Conservation (phyloP, 2,888 invertebrate genomes). For the Eristalinus sepulchralis region DNA sequence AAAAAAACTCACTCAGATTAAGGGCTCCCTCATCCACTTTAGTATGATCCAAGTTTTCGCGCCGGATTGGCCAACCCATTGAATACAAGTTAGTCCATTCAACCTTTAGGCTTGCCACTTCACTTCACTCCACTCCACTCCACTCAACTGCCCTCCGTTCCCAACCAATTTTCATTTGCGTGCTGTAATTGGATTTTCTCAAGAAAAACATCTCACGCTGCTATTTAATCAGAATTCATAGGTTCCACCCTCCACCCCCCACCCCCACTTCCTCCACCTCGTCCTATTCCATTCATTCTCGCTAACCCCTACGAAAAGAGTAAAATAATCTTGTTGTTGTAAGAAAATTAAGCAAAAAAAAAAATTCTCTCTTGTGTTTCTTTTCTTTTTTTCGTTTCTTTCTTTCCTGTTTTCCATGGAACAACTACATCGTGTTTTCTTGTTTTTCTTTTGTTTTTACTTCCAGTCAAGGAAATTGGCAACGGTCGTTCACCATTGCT, state of each 20-base stretch:
- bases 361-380: neutral
- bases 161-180: neutral
- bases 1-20: too few relatives aligned
- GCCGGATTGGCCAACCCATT: too few relatives aligned
- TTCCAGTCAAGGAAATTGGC: constrained; percentile 81
- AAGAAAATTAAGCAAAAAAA: constrained; percentile 19
- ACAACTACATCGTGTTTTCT: constrained; percentile 72
- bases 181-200: neutral
- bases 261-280: neutral
- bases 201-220: neutral
- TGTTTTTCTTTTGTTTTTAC: constrained; percentile 76
- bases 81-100: neutral
- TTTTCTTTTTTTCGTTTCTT: too few relatives aligned
- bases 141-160: too few relatives aligned
- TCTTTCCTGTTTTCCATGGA: neutral
- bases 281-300: neutral
- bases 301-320: neutral
- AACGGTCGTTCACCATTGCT: constrained; percentile 90
- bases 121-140: too few relatives aligned
- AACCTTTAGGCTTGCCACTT: neutral
- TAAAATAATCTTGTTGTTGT: constrained; percentile 1
- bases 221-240: neutral
- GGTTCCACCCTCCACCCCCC: neutral
- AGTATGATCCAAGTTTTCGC: too few relatives aligned
- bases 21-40: too few relatives aligned